These are phyloP conservation scores for Rhynchomys soricoides DNA, from an alignment of 2,113 vertebrate species.

Conservation along the genomic window DNA sequence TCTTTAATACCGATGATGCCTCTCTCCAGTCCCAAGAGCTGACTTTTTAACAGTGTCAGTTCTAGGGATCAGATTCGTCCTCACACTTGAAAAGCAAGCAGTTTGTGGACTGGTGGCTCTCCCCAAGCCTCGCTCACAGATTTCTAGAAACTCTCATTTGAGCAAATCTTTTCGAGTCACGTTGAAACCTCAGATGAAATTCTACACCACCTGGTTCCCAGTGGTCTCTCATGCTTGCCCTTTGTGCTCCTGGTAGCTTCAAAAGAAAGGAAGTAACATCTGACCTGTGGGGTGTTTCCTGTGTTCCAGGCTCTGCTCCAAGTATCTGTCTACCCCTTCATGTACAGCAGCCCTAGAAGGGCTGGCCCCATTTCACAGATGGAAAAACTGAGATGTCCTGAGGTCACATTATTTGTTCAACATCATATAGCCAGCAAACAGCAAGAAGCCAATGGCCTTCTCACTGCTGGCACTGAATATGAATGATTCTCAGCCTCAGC, in stretches of 20 bases:
- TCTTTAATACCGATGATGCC: neutral
- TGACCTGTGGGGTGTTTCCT: neutral
- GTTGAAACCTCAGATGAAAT: neutral
- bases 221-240: neutral
- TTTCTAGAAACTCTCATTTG: neutral
- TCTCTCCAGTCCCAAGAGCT: neutral
- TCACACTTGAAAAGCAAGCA: neutral
- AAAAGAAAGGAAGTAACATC: neutral
- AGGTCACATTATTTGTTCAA: neutral
- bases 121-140: too few relatives aligned
- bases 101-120: too few relatives aligned
- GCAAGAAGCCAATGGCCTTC: neutral
- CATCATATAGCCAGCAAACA: neutral
- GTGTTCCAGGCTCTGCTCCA: neutral
- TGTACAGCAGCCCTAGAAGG: neutral
- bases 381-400: neutral
- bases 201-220: neutral
- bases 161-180: neutral
- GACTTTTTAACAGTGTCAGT: neutral
- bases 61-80: neutral
- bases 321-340: neutral
- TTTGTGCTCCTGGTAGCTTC: neutral
- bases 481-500: conserved; percentile 46
- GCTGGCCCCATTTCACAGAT: neutral
- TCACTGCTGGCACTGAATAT: conserved; percentile 45